Base-by-base conservation (phyloP, 2,797 vertebrate species). In the Acestrorhynchus altus region DNA sequence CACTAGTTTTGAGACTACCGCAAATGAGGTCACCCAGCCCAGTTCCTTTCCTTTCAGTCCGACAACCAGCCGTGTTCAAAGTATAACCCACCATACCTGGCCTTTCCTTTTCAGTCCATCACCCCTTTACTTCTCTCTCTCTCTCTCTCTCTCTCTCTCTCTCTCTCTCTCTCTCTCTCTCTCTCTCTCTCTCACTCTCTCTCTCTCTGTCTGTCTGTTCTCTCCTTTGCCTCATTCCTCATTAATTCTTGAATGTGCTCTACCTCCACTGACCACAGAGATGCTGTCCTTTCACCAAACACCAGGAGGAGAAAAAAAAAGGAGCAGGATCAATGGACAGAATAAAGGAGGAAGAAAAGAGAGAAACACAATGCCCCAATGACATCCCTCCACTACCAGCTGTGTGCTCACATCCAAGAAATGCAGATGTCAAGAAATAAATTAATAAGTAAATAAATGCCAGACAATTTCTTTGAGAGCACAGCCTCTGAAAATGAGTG, bases 11-110 rank as follows among this genome's bases (percentile, higher is more conserved):
- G 87, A 84, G 84, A 87, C 88, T 75, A 90, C 91, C 57, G 87
- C 92, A 92, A 94, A 95, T 93, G 90, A 94, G 93, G 91, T 94
- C 91, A 87, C 86, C 88, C 88, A 60, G 68, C 44, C 70, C 51
- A 35, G 56, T 77, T 71, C 71, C 68, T 65, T 80, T 80, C 31
- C 31, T 35, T 89, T 80, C 89, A 87, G 89, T 88, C 90, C 79
- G 88, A 85, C 59, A 87, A 88, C 88, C 89, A 82, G 81, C 64
- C 59, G 83, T 83, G 94, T 95, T 95, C 96, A 94, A 94, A 95
- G 92, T 88, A 80, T 31, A 77, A 52, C 84, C 86, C 89, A 89
- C 52, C 75, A 79, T 89, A 83, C 80, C 91, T 94, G 92, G 87
- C 93, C 90, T 93, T 95, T 91, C 86, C 86, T 66, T 77, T 80